Evolutionary conservation across 2,113 vertebrate species (phyloP).

Genomic region (crab-eating macaque (Macaca fascicularis)): T2T-MFA8v1.1 NC_088377.1:34755501-34756000

Average conservation of each 20-base stretch:
- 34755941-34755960: conserved; percentile 92
- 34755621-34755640: background rate
- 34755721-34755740: background rate
- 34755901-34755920: conserved; percentile 96
- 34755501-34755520: background rate
- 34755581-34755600: background rate
- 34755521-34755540: background rate
- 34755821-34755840: conserved; percentile 95
- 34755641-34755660: background rate
- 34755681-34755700: background rate
- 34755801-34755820: conserved; percentile 78
- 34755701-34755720: background rate
- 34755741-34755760: conserved; percentile 8
- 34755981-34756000: conserved; percentile 91
- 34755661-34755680: background rate
- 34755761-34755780: background rate
- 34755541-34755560: background rate
- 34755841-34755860: conserved; percentile 99
- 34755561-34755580: background rate
- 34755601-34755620: background rate
- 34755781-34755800: background rate
- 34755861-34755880: conserved; percentile 97
- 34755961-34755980: conserved; percentile 98
- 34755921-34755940: conserved; percentile 99
- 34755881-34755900: conserved; percentile 89